These are phyloP conservation scores for Megaceryle alcyon DNA, from an alignment of 2,797 vertebrate genomes.

Conservation along the genomic window DNA sequence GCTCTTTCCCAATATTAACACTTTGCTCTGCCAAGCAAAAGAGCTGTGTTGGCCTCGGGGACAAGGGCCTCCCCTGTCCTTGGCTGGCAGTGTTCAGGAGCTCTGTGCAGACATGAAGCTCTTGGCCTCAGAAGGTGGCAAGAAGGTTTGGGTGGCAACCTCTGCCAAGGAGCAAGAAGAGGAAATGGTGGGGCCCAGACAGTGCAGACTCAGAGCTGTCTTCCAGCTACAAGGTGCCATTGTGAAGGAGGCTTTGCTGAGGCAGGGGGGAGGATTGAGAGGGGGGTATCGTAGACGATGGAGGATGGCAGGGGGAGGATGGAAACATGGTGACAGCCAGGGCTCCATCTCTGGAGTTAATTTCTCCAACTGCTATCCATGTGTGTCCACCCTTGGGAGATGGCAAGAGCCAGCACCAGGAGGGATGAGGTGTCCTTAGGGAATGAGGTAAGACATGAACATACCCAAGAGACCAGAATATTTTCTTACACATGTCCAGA, in stretches of 20 bases:
- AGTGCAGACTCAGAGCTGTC: conserved; percentile 26
- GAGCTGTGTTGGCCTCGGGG: conserved; percentile 57
- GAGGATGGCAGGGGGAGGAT: neutral
- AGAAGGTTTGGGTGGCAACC: conserved; percentile 32
- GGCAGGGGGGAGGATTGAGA: neutral
- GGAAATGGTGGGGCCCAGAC: conserved; percentile 27
- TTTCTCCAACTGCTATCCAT: neutral
- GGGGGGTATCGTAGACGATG: neutral
- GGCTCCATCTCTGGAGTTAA: neutral
- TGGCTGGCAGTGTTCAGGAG: conserved; percentile 41
- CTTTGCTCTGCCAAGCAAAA: conserved; percentile 42
- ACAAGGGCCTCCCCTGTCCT: conserved; percentile 71
- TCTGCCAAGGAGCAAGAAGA: conserved; percentile 31
- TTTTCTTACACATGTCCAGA: neutral
- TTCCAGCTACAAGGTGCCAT: conserved; percentile 47
- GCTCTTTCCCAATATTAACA: conserved; percentile 67
- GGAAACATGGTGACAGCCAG: neutral
- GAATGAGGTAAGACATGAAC: neutral
- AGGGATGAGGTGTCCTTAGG: neutral
- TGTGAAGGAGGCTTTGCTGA: neutral
- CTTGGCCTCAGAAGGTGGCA: conserved; percentile 41
- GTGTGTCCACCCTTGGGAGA: rapidly evolving
- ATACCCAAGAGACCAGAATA: neutral
- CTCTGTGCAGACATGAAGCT: conserved; percentile 11
- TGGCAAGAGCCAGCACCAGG: neutral